phyloP scores from a whole-genome alignment of 2,113 vertebrate species.

The Myodes glareolus region DNA sequence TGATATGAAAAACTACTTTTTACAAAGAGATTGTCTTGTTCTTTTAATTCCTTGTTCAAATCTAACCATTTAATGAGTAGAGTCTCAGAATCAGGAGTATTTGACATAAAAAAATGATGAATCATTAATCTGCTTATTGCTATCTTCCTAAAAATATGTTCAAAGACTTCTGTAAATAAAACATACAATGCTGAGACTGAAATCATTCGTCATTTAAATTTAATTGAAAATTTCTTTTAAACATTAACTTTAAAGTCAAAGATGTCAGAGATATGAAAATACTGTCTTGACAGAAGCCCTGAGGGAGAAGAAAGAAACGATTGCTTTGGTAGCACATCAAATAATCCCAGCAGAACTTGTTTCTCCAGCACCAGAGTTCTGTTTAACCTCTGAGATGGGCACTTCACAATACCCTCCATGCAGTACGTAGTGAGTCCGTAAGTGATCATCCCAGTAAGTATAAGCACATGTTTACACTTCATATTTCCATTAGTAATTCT shows the following conservation, averaged over 20 bases:
- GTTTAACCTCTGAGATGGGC: constrained; percentile 47
- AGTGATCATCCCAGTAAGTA: constrained; percentile 14
- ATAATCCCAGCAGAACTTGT: background rate
- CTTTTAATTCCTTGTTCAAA: background rate
- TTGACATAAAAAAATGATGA: background rate
- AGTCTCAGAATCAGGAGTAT: background rate
- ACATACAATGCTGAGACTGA: constrained; percentile 19
- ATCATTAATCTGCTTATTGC: background rate
- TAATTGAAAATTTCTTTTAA: constrained; percentile 55
- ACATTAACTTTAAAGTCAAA: constrained; percentile 47
- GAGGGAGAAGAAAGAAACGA: background rate
- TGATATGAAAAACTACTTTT: background rate
- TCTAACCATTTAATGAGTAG: background rate
- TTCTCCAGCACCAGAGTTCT: background rate
- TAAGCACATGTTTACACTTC: constrained; percentile 25
- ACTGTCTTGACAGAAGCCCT: constrained; percentile 20
- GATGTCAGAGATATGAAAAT: constrained; percentile 53
- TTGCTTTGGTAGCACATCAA: constrained; percentile 47
- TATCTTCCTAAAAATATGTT: constrained; percentile 40
- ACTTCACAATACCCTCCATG: background rate
- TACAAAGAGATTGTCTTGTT: background rate
- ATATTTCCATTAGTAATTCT: constrained; percentile 3
- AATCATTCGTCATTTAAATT: constrained; percentile 51
- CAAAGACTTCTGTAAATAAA: constrained; percentile 39
- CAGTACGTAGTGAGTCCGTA: background rate